Percentiles rank a stretch among this genome's conserved stretches.
phyloP scores from a whole-genome alignment of 2,113 vertebrate genomes.

The Cheirogaleus medius region DNA sequence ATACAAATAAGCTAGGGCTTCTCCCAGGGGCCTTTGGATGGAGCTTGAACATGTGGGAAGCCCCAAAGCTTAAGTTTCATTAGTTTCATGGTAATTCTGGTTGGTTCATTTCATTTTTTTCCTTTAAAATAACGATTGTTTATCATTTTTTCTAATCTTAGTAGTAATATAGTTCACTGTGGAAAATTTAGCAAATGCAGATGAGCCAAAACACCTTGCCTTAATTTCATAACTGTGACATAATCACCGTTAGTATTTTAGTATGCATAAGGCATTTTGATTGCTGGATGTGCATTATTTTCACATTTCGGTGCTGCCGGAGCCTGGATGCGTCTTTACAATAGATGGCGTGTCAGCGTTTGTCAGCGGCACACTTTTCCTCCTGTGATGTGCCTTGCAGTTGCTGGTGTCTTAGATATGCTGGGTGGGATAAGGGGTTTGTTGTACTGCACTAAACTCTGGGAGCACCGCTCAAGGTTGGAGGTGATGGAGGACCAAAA shows the following conservation, averaged over 20 bases:
- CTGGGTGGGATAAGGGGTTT: not conserved
- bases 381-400: too few species aligned
- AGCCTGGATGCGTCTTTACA: not conserved
- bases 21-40: not conserved
- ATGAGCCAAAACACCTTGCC: not conserved
- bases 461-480: not conserved
- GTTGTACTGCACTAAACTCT: too few species aligned
- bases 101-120: not conserved
- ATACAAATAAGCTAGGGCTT: not conserved
- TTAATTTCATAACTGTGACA: not conserved
- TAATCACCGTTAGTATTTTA: not conserved
- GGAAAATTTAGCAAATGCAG: slow-evolving; percentile 20
- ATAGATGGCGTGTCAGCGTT: fast-evolving
- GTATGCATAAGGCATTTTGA: not conserved
- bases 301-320: not conserved
- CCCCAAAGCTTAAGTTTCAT: not conserved
- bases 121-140: not conserved
- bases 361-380: not conserved
- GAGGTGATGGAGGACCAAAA: not conserved
- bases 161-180: not conserved
- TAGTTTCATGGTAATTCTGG: not conserved
- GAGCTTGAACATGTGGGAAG: not conserved
- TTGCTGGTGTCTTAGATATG: not conserved
- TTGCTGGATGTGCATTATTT: not conserved
- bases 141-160: not conserved